Evolutionary conservation across 2,113 vertebrate genomes (phyloP), one percentile per base, ranked within the genome.

Genomic region (Oncorhynchus kisutch): DNA sequence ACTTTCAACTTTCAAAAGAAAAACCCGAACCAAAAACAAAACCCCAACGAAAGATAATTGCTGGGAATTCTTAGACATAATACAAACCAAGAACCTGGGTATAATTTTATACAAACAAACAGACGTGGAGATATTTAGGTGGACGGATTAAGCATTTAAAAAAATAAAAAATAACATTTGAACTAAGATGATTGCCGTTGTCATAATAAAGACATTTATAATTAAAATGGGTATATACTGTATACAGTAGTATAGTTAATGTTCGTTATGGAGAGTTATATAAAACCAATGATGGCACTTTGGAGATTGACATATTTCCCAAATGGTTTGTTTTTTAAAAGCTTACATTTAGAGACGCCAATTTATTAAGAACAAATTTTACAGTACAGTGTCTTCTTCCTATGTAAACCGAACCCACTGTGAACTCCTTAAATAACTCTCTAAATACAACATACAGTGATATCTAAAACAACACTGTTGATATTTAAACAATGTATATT

Each of bases 331-430:
- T 27, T 27, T 91, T 93, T 91, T 80, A 22, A 93, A 86, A 84
- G 92, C 90, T 92, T 90, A 90, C 91, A 92, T 91, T 89, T 94
- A 92, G 92, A 91, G 83, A 71, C 79, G 62, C 81, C 79, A 86
- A 88, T 92, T 91, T 90, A 88, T 77, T 7, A 87, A 78, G 81
- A 80, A 91, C 75, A 93, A 92, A 92, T 85, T 93, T 92, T 92
- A 93, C 86, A 92, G 59, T 69, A 78, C 78, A 81, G 83, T 29
- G 72, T 87, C 51, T 75, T 84, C 59, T 78, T 48, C 25, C 18
- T 49, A 4, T 51, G 65, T 62, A n/a, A 1, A 18, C 16, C 31
- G n/a, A 5, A 4, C 18, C 48, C 25, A 18, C 51, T 29, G 39
- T 3, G 14, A 34, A 18, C 12, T 27, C 27, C 3, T 27, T 29